phyloP scores from a whole-genome alignment of 2,888 invertebrate species.

The Synergus gifuensis region DNA sequence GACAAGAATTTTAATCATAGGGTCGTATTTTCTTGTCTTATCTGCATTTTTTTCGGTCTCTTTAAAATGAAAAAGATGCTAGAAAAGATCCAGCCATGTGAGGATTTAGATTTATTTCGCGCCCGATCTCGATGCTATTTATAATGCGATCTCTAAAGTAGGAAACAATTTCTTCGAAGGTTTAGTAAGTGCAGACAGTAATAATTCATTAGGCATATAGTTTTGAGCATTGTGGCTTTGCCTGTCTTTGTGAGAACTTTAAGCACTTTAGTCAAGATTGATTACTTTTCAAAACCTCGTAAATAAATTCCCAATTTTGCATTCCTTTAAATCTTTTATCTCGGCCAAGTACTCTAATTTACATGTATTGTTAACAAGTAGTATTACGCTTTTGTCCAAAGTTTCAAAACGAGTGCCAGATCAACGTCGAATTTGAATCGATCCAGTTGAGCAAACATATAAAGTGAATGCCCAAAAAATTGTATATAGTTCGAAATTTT shows the following conservation, averaged over 20 bases:
- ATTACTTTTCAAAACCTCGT: neutral
- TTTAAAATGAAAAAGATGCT: slow-evolving; percentile 30
- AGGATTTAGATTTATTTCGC: slow-evolving; percentile 54
- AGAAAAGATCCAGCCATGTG: slow-evolving; percentile 26
- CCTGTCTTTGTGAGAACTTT: slow-evolving; percentile 56
- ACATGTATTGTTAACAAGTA: neutral
- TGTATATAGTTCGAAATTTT: slow-evolving; percentile 20
- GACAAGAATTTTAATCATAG: slow-evolving; percentile 5
- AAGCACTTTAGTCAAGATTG: neutral
- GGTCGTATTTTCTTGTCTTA: slow-evolving; percentile 35
- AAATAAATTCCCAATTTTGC: neutral
- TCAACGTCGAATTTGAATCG: neutral
- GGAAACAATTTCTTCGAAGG: slow-evolving; percentile 57
- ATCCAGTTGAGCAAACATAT: slow-evolving; percentile 1
- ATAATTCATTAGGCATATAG: slow-evolving; percentile 65
- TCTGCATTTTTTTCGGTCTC: slow-evolving; percentile 43
- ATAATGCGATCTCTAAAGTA: slow-evolving; percentile 60
- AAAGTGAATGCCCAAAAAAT: neutral
- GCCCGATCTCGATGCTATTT: slow-evolving; percentile 62
- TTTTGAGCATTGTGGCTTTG: slow-evolving; percentile 66
- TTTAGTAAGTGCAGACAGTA: slow-evolving; percentile 63
- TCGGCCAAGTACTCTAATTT: slow-evolving; percentile 13
- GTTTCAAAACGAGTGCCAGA: neutral
- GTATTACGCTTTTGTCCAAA: neutral
- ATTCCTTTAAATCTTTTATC: slow-evolving; percentile 15